Conservation (phyloP, 1,140 invertebrate genomes). For the Trachymyrmex septentrionalis region DNA sequence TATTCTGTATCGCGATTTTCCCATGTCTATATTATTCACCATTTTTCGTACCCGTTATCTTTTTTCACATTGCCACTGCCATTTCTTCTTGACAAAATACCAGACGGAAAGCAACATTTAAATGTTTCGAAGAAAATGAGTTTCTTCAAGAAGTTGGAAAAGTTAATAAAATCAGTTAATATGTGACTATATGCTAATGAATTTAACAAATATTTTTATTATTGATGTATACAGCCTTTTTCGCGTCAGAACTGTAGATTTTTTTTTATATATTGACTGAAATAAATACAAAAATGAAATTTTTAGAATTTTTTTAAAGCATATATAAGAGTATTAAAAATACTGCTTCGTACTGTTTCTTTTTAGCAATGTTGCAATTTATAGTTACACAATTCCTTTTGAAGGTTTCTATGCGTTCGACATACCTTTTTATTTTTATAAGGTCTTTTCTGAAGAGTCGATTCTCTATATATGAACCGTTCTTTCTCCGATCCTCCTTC, state of each 20-base stretch:
- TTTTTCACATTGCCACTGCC: background rate
- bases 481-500: background rate
- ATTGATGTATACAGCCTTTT: background rate
- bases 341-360: background rate
- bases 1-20: conserved; percentile 39
- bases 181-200: background rate
- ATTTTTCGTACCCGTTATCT: background rate
- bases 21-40: conserved; percentile 20
- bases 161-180: background rate
- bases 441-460: conserved; percentile 4
- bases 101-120: background rate
- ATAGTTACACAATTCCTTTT: background rate
- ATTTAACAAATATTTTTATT: background rate
- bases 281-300: background rate
- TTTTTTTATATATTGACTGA: background rate
- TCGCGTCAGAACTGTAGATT: background rate
- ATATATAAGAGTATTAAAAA: background rate
- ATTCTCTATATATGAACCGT: background rate
- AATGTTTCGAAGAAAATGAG: background rate
- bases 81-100: conserved; percentile 1
- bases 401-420: background rate
- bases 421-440: background rate
- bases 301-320: background rate
- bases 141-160: background rate
- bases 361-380: background rate